These are phyloP conservation scores for Aplysia californica DNA, from an alignment of 1,140 invertebrate species.

Conservation along the genomic window DNA sequence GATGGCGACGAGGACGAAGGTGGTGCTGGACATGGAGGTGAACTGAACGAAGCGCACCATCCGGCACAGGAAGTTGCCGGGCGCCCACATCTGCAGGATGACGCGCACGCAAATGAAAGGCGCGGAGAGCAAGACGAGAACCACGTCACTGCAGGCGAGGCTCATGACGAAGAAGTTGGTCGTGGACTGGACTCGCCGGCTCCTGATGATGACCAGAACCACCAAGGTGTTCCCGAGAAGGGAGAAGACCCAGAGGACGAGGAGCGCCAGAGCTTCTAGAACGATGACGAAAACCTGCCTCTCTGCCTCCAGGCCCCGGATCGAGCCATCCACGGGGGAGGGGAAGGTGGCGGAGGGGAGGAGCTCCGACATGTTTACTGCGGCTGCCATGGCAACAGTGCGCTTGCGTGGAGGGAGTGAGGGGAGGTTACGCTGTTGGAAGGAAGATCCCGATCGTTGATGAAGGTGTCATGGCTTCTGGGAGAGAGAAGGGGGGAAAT, in stretches of 20 bases:
- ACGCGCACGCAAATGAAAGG: conserved; percentile 43
- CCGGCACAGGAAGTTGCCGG: conserved; percentile 50
- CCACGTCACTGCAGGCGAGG: conserved; percentile 45
- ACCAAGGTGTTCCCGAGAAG: conserved; percentile 53
- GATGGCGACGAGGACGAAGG: conserved; percentile 47
- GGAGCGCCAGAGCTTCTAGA: conserved; percentile 38
- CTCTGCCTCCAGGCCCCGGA: neutral
- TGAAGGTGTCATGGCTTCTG: too few relatives aligned
- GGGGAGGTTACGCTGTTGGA: too few relatives aligned
- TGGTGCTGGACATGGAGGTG: conserved; percentile 31
- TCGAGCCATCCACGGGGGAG: neutral
- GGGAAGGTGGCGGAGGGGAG: too few relatives aligned
- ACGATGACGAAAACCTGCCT: neutral
- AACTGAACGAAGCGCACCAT: conserved; percentile 49
- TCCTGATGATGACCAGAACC: conserved; percentile 54
- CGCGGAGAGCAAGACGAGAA: conserved; percentile 33
- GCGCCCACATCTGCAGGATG: conserved; percentile 42
- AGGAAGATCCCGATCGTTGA: too few relatives aligned
- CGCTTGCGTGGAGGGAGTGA: too few relatives aligned
- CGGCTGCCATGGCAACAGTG: too few relatives aligned
- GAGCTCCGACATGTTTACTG: too few relatives aligned
- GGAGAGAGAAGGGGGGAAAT: too few relatives aligned
- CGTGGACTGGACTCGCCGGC: conserved; percentile 57
- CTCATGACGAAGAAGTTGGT: conserved; percentile 61
- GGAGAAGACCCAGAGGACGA: conserved; percentile 41